A percentile compares a stretch with the other conserved stretches of the same genome.
These are phyloP conservation scores for Lepidochrysops patricia DNA, from an alignment of 2,888 invertebrate species.

Conservation along the genomic window DNA sequence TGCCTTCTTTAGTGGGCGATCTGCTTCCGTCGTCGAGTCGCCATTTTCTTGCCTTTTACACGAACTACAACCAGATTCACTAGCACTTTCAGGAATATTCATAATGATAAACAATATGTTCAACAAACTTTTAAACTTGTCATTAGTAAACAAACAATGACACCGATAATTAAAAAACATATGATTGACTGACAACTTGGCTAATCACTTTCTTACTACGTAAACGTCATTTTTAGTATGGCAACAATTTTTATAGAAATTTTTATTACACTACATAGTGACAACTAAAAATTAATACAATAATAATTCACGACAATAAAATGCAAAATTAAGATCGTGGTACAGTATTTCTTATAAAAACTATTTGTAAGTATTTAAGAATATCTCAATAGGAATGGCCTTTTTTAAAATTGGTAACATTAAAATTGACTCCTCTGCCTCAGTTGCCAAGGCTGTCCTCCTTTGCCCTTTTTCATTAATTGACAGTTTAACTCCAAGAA, in stretches of 20 bases:
- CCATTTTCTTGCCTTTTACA: constrained; percentile 69
- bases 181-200: constrained; percentile 65
- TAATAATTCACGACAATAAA: not conserved
- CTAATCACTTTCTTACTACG: constrained; percentile 29
- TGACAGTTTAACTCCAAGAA: no score
- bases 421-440: no score
- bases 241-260: not conserved
- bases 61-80: constrained; percentile 67
- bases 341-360: no score
- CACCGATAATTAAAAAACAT: constrained; percentile 66
- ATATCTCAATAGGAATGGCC: no score
- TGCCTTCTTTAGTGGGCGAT: constrained; percentile 79
- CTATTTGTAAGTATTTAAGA: no score
- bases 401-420: no score
- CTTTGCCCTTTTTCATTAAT: no score
- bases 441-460: no score
- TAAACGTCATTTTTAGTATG: not conserved
- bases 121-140: constrained; percentile 29
- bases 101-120: constrained; percentile 30
- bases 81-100: constrained; percentile 51
- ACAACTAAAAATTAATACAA: no score
- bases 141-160: constrained; percentile 70
- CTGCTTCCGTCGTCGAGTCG: constrained; percentile 62
- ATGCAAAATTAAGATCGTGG: not conserved
- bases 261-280: not conserved